Percentiles rank a stretch among this genome's conserved stretches.
These are phyloP conservation scores for Cyanocitta stelleri DNA, from an alignment of 2,113 vertebrate species.

Conservation along the genomic window DNA sequence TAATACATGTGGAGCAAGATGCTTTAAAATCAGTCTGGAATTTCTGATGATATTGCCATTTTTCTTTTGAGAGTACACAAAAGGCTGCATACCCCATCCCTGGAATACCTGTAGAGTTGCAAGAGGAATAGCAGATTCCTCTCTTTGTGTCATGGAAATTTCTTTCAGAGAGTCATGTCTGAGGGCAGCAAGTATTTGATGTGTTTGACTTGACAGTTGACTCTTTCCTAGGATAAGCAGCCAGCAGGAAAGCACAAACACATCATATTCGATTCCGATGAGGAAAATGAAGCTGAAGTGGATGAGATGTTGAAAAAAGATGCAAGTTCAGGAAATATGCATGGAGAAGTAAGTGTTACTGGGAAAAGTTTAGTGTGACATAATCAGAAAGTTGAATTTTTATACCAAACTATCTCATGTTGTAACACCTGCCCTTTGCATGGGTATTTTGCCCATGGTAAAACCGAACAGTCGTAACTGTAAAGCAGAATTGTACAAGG, in stretches of 20 bases:
- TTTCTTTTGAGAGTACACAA: not conserved
- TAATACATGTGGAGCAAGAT: not conserved
- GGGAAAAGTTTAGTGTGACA: not conserved
- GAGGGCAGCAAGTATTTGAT: not conserved
- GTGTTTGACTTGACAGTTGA: not conserved
- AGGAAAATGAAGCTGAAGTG: slow-evolving; percentile 62
- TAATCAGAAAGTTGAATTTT: not conserved
- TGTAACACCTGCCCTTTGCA: not conserved
- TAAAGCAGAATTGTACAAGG: not conserved
- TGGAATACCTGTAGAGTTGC: not conserved
- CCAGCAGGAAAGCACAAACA: slow-evolving; percentile 75
- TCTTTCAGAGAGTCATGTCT: not conserved
- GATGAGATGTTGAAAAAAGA: slow-evolving; percentile 22
- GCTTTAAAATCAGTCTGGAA: not conserved
- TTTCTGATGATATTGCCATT: not conserved
- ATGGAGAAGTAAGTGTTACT: slow-evolving; percentile 47
- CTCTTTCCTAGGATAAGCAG: slow-evolving; percentile 72
- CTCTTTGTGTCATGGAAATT: not conserved
- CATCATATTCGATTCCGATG: slow-evolving; percentile 83
- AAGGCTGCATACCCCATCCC: not conserved
- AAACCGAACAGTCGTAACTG: not conserved
- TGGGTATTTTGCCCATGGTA: not conserved
- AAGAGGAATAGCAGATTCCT: not conserved
- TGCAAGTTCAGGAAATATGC: not conserved
- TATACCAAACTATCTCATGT: not conserved